Evolutionary conservation across 2,113 vertebrate genomes (phyloP).

Genomic region (Oenanthe melanoleuca): DNA sequence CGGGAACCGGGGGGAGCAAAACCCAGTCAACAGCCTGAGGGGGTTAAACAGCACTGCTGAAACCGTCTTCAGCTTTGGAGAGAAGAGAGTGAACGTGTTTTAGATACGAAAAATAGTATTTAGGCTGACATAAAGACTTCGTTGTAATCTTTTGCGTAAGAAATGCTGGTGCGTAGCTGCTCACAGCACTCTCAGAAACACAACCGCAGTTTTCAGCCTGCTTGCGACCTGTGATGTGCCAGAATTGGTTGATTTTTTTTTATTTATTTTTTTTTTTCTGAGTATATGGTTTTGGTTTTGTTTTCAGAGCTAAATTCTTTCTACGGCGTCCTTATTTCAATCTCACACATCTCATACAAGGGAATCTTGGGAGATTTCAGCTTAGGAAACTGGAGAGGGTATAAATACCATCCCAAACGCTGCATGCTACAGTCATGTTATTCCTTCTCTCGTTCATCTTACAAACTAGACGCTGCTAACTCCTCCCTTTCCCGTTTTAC

Average conservation of each 20-base stretch:
- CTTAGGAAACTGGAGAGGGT: neutral
- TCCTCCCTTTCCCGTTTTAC: neutral
- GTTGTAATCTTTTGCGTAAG: neutral
- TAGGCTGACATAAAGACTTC: neutral
- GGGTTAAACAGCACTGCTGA: neutral
- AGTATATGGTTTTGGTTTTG: neutral
- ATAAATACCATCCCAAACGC: neutral
- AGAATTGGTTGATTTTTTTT: neutral
- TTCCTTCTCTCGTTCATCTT: neutral
- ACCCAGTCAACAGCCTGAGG: neutral
- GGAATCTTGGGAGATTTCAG: neutral
- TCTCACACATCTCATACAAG: neutral
- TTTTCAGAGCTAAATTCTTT: neutral
- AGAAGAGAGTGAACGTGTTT: neutral
- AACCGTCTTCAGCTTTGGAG: neutral
- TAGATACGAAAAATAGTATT: neutral
- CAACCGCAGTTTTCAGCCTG: neutral
- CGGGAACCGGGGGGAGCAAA: neutral
- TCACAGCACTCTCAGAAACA: neutral
- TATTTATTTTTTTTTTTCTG: neutral
- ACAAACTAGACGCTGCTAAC: neutral
- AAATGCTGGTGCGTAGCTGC: neutral
- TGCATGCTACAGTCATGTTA: neutral
- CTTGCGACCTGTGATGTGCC: neutral
- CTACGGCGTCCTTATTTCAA: neutral